A percentile compares a stretch with the other conserved stretches of the same genome.
phyloP scores from a whole-genome alignment of 2,888 invertebrate species.

The Cosmia trapezina region DNA sequence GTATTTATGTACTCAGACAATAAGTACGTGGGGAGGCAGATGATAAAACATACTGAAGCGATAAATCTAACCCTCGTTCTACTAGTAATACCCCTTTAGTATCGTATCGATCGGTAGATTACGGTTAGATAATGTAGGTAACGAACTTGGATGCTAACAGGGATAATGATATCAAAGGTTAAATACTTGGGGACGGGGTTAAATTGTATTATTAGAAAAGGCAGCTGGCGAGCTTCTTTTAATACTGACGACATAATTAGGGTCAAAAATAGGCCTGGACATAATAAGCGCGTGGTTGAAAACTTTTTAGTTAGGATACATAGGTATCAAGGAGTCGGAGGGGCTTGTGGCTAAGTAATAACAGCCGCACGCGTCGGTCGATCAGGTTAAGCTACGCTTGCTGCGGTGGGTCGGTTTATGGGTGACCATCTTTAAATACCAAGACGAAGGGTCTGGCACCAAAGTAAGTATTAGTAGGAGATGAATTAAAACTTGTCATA shows the following conservation, averaged over 20 bases:
- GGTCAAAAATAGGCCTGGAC: too few species aligned
- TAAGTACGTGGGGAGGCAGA: slow-evolving; percentile 51
- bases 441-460: too few species aligned
- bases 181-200: slow-evolving; percentile 32
- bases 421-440: too few species aligned
- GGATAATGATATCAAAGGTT: slow-evolving; percentile 47
- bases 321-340: not conserved
- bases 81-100: slow-evolving; percentile 56
- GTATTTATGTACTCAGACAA: slow-evolving; percentile 45
- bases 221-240: slow-evolving; percentile 38
- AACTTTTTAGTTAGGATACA: not conserved
- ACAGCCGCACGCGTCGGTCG: too few species aligned
- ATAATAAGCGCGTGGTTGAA: not conserved
- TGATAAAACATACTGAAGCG: slow-evolving; percentile 66
- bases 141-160: slow-evolving; percentile 20
- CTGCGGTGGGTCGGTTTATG: too few species aligned
- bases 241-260: not conserved
- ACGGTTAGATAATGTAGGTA: slow-evolving; percentile 57
- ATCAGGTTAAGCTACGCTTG: too few species aligned
- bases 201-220: slow-evolving; percentile 21
- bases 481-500: too few species aligned
- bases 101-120: slow-evolving; percentile 67
- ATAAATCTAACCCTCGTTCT: slow-evolving; percentile 65
- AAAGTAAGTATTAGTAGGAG: too few species aligned
- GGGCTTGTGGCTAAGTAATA: not conserved